Evolutionary conservation across 1,140 invertebrate species (phyloP), one percentile per base, ranked within the genome.

Genomic region (Drosophila fuyamai): DNA sequence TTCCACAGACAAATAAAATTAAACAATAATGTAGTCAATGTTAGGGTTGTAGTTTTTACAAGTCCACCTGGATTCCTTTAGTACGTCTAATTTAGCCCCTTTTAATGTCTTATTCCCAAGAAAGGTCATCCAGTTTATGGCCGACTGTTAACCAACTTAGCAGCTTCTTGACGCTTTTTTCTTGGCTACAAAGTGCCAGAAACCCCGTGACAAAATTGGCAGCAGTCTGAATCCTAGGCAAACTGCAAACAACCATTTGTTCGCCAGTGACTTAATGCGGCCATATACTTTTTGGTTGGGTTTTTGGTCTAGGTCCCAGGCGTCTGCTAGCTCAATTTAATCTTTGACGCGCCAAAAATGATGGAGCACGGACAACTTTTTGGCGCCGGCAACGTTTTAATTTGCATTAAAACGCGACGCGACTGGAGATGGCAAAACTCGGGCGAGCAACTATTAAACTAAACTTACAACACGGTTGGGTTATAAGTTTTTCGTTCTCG

Each of bases 391-490:
- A 88, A 79, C 76, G 79, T 76, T 88, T 83, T 88, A 88, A 88
- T 89, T 88, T 83, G 79, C 84, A 88, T 88, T 83, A 89, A 86
- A 88, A 74, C 55, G 79, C 79, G 83, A 65, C 79, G 75, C 59
- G 79, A 67, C 68, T 62, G 36, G 57, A 54, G 54, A 50, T 77
- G 41, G 27, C 54, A 58, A 73, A 86, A 76, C 43, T 79, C 55
- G 65, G 41, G 3, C 56, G 53, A 56, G 48, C 59, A 88, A 88
- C 83, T 88, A 88, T 88, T 83, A 89, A 88, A 88, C 83, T 80
- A 88, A 88, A 88, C 79, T 88, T 89, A 88, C 79, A 75, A 41
- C 62, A 70, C 61, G 56, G 71, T 62, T 77, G 79, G 56, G 59
- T 46, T 79, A 73, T 59, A 88, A 82, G 79, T 88, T 88, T 81